Evolutionary conservation across 30 jellyfish, hydroid and myxozoan species (phyloP), one percentile per base, ranked within the genome.

Genomic region (Cassiopea andromeda): DNA sequence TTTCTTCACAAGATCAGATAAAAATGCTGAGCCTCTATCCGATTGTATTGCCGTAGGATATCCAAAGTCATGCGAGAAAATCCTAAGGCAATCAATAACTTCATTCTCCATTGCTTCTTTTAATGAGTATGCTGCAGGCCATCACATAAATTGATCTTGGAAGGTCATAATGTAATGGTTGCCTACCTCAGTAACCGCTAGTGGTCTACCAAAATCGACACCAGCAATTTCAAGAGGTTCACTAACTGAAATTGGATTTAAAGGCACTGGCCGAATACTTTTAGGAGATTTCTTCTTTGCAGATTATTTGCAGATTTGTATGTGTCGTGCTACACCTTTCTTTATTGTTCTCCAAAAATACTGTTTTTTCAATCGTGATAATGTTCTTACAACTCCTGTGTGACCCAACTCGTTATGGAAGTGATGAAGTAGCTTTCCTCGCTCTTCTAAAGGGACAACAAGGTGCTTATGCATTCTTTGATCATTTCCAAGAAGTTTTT

Each of bases 161-260:
- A 76, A 76, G 16, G 85, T 76, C 85, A 76, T 76, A 1, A 76
- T 60, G 47, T 76, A 76, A 12, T 45, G 48, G 69, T 88, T 79
- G 3, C 95, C 95, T 6, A 38, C 17, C 6, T 60, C 57, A 15
- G 91, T 44, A 46, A 68, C 38, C 2, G 95, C 92, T 64, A 88
- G 68, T 7, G 95, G 95, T 15, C 95, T 92, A 3, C 77, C 90
- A 47, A 88, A 48, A 46, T 88, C 95, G 14, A 88, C 86, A 73
- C 82, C 38, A 27, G 70, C 95, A 1, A 80, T 75, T 47, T 66
- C 86, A 44, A 88, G 77, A 10, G 95, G 86, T 66, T 46, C 86
- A 8, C 18, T 76, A 27, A 44, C 70, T 76, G 10, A 5, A 27
- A 76, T 76, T 76, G 85, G 85, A 6, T 46, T 76, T 47, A 76